These are phyloP conservation scores for Quadroppia sp. DNA, from an alignment of 2,888 invertebrate species.

Conservation along the genomic window DNA sequence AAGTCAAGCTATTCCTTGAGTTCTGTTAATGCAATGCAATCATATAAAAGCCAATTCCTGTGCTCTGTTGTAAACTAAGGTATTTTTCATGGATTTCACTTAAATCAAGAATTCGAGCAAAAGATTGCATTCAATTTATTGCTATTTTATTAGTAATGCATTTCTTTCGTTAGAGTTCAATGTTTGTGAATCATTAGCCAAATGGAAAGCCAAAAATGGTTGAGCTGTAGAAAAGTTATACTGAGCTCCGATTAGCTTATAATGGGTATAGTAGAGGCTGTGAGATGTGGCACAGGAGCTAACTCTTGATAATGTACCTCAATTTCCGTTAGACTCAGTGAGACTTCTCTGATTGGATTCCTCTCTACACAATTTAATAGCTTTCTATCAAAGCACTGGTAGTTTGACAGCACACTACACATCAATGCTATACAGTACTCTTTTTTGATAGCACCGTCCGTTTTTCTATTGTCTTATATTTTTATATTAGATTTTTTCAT, in stretches of 20 bases:
- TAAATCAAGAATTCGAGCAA: slow-evolving; percentile 25
- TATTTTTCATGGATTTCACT: slow-evolving; percentile 19
- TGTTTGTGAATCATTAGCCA: slow-evolving; percentile 7
- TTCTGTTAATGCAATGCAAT: slow-evolving; percentile 4
- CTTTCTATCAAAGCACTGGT: neutral
- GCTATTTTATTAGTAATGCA: neutral
- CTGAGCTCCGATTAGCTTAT: slow-evolving; percentile 9
- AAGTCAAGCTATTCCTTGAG: slow-evolving; percentile 1
- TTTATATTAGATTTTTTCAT: neutral
- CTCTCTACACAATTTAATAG: slow-evolving; percentile 12
- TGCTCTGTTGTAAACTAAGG: slow-evolving; percentile 1
- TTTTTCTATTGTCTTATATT: neutral
- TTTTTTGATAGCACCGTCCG: neutral
- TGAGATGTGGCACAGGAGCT: neutral
- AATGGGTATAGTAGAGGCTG: neutral
- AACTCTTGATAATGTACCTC: slow-evolving; percentile 26
- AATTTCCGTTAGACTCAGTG: slow-evolving; percentile 24
- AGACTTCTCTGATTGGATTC: slow-evolving; percentile 20
- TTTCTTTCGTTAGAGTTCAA: slow-evolving; percentile 5
- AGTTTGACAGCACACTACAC: neutral
- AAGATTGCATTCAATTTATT: neutral
- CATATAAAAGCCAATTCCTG: slow-evolving; percentile 5
- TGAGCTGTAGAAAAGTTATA: slow-evolving; percentile 2
- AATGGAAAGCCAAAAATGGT: slow-evolving; percentile 3
- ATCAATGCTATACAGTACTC: neutral